Conservation (phyloP, 2,888 invertebrate genomes). For the Buathra laborator region DNA sequence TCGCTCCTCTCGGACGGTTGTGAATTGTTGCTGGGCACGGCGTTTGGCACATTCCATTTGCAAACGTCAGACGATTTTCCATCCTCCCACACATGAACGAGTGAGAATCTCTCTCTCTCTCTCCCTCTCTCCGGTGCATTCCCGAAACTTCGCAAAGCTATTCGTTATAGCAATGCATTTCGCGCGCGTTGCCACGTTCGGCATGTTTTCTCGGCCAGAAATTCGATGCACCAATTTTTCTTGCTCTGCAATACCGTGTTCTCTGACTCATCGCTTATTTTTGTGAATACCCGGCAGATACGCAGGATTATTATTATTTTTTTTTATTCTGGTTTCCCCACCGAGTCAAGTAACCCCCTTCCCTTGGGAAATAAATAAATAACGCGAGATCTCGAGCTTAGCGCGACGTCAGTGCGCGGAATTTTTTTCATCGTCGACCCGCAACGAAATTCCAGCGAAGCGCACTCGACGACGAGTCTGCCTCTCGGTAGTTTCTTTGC, state of each 20-base stretch:
- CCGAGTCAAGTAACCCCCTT: not conserved
- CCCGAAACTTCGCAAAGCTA: not conserved
- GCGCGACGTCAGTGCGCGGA: not conserved
- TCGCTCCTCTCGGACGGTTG: not conserved
- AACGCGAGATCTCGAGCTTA: not conserved
- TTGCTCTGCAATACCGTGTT: not conserved
- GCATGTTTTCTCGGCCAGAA: not conserved
- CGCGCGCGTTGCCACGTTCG: not conserved
- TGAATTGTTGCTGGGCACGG: slow-evolving; percentile 18
- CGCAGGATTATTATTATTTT: not conserved
- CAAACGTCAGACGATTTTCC: slow-evolving; percentile 23
- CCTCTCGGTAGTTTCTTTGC: slow-evolving; percentile 21
- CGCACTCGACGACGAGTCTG: slow-evolving; percentile 1
- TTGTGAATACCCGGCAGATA: not conserved
- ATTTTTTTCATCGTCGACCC: not conserved
- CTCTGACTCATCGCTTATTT: slow-evolving; percentile 22
- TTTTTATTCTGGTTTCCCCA: not conserved
- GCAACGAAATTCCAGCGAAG: slow-evolving; percentile 17
- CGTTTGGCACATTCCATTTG: slow-evolving; percentile 29
- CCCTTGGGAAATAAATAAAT: not conserved
- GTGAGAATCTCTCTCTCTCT: too few species aligned
- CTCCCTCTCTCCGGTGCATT: not conserved
- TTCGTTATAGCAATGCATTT: not conserved
- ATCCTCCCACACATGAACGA: not conserved
- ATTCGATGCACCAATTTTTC: not conserved